Evolutionary conservation across 2,797 vertebrate species (phyloP).

Genomic region (Molossus molossus): DNA sequence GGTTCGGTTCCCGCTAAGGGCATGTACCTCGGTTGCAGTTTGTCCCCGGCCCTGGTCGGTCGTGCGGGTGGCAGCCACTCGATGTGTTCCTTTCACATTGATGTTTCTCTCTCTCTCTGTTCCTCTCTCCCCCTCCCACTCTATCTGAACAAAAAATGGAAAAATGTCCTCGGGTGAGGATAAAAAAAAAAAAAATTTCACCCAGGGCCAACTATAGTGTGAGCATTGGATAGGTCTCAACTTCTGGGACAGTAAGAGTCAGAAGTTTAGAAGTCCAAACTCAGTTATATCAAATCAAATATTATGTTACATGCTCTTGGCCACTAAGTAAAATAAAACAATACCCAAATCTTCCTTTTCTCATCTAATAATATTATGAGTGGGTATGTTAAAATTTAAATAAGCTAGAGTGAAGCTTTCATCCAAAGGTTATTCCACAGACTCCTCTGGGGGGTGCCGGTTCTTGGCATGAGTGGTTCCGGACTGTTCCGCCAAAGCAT

Average conservation of each 20-base stretch:
- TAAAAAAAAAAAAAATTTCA: background rate
- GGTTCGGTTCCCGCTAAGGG: too few species aligned
- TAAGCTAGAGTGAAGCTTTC: conserved; percentile 32
- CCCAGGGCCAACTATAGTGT: background rate
- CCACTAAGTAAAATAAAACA: conserved; percentile 58
- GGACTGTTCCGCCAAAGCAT: background rate
- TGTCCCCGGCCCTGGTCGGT: too few species aligned
- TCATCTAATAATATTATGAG: background rate
- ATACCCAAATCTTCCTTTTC: background rate
- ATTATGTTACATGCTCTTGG: conserved; percentile 41
- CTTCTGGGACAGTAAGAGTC: background rate
- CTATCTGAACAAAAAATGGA: too few species aligned
- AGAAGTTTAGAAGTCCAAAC: conserved; percentile 56
- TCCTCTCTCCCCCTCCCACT: too few species aligned
- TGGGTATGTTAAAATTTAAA: conserved; percentile 53
- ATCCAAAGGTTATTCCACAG: conserved; percentile 30
- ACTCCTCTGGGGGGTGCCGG: background rate
- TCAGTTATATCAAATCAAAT: background rate
- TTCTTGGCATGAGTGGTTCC: background rate
- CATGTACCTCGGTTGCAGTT: too few species aligned
- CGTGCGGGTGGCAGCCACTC: too few species aligned
- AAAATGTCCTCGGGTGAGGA: too few species aligned
- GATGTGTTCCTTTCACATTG: too few species aligned
- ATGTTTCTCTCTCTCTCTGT: too few species aligned
- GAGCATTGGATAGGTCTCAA: background rate